Evolutionary conservation across 2,113 vertebrate genomes (phyloP).

Genomic region (Megaptera novaeangliae): DNA sequence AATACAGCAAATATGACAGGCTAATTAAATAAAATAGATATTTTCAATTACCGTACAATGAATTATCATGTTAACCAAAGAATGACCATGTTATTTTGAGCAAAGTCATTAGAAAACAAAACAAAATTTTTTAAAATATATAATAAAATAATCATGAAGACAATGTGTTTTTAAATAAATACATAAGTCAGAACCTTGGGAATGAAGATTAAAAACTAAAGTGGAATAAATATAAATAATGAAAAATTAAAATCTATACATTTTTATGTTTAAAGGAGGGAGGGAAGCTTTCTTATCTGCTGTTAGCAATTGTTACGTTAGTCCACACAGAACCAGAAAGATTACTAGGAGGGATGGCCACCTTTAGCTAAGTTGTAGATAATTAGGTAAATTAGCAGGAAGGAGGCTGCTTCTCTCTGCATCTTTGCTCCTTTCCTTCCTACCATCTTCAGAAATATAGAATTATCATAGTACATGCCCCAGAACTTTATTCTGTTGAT

Average conservation of each 20-base stretch:
- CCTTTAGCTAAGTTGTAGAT: not conserved
- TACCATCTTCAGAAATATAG: not conserved
- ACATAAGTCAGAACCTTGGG: not conserved
- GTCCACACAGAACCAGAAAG: not conserved
- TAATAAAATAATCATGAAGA: not conserved
- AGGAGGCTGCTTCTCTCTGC: not conserved
- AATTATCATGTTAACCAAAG: constrained; percentile 28
- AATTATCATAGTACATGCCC: not conserved
- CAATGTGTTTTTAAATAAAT: not conserved
- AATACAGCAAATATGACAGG: not conserved
- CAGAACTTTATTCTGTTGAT: not conserved
- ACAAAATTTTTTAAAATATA: not conserved
- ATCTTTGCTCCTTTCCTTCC: not conserved
- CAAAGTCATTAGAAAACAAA: constrained; percentile 32
- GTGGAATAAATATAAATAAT: not conserved
- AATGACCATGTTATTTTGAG: not conserved
- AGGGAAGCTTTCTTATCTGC: not conserved
- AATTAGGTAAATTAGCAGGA: not conserved
- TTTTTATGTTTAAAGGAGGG: not conserved
- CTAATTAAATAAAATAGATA: constrained; percentile 31
- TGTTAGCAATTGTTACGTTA: not conserved
- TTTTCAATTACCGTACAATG: constrained; percentile 7
- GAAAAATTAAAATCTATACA: not conserved
- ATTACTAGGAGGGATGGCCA: not conserved
- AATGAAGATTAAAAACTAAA: not conserved